Evolutionary conservation across 1,140 invertebrate genomes (phyloP).

Genomic region (Ephestia elutella): DNA sequence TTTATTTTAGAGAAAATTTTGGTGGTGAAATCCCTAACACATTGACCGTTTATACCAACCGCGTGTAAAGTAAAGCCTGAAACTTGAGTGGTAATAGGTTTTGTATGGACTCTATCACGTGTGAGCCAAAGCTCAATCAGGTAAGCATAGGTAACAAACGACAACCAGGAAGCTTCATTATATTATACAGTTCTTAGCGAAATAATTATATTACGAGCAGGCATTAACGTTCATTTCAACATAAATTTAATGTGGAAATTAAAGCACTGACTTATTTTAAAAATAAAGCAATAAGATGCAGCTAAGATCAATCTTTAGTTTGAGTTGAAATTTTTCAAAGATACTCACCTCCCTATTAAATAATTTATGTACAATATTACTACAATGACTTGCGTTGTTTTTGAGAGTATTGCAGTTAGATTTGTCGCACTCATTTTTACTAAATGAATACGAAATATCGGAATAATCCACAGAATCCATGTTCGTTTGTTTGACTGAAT

Average conservation of each 20-base stretch:
- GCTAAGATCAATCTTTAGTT: slow-evolving; percentile 19
- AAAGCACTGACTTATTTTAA: slow-evolving; percentile 12
- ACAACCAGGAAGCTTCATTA: too few relatives aligned
- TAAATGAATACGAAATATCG: slow-evolving; percentile 43
- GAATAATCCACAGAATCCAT: slow-evolving; percentile 60
- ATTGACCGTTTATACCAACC: too few relatives aligned
- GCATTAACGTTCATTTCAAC: too few relatives aligned
- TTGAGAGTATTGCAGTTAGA: slow-evolving; percentile 35
- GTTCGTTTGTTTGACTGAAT: slow-evolving; percentile 64
- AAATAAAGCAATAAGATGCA: slow-evolving; percentile 21
- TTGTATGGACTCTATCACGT: not conserved
- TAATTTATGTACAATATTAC: slow-evolving; percentile 63
- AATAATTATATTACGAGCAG: too few relatives aligned
- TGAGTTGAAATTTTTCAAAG: slow-evolving; percentile 1
- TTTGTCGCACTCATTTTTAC: slow-evolving; percentile 48
- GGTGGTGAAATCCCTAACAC: too few relatives aligned
- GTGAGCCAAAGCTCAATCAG: not conserved
- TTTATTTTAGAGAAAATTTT: too few relatives aligned
- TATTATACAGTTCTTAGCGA: too few relatives aligned
- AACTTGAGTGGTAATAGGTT: not conserved
- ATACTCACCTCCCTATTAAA: slow-evolving; percentile 66
- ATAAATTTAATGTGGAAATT: too few relatives aligned
- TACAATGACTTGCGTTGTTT: slow-evolving; percentile 37
- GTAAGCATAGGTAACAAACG: too few relatives aligned
- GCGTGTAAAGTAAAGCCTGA: too few relatives aligned